Percentiles rank a stretch among this genome's conserved stretches.
Evolutionary conservation across 2,113 vertebrate species (phyloP).

Genomic region (Crotophaga sulcirostris): DNA sequence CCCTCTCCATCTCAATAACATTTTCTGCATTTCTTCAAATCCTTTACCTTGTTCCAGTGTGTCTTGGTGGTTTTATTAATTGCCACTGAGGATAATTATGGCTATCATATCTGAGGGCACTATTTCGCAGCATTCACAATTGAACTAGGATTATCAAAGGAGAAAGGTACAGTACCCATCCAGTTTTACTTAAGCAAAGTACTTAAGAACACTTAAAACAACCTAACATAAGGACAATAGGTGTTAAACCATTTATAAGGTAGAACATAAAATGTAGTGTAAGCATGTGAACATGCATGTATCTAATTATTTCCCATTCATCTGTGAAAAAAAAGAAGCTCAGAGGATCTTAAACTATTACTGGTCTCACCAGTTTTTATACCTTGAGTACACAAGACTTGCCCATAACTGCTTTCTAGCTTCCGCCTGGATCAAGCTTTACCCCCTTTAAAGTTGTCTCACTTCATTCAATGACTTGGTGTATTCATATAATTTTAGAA

Average conservation of each 20-base stretch:
- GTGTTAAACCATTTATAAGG: neutral
- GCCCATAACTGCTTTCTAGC: neutral
- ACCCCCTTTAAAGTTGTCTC: neutral
- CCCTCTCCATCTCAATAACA: neutral
- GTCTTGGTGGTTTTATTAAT: neutral
- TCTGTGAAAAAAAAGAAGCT: fast-evolving
- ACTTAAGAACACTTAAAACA: neutral
- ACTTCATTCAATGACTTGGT: neutral
- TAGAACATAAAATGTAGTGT: neutral
- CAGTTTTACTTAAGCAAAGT: neutral
- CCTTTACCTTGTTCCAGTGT: neutral
- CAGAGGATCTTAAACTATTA: neutral
- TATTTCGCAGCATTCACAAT: fast-evolving
- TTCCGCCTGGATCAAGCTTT: neutral
- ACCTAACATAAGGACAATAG: neutral
- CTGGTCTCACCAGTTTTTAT: neutral
- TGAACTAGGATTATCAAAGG: neutral
- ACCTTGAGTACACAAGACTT: neutral
- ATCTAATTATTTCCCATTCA: neutral
- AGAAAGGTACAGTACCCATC: fast-evolving
- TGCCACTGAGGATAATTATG: neutral
- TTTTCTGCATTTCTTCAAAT: neutral
- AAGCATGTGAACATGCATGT: neutral
- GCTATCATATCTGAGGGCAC: neutral
- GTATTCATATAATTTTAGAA: neutral